Conservation (phyloP, 2,888 invertebrate genomes). For the Eilema sororculum region DNA sequence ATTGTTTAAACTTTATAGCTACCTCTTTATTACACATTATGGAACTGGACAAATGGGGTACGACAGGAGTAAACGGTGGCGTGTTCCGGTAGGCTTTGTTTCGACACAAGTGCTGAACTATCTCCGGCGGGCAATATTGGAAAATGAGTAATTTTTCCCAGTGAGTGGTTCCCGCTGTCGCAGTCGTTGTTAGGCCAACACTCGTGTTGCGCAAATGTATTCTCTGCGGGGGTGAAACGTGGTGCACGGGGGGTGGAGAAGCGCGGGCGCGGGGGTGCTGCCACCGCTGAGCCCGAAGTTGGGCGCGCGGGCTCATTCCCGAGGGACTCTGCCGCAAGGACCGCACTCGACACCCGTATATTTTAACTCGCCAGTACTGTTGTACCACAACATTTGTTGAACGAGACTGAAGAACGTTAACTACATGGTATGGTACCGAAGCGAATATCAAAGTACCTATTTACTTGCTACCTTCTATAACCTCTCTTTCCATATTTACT, state of each 20-base stretch:
- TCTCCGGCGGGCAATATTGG: conserved; percentile 57
- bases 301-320: conserved; percentile 85
- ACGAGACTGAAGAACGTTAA: conserved; percentile 19
- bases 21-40: conserved; percentile 59
- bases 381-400: conserved; percentile 15
- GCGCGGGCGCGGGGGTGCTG: conserved; percentile 56
- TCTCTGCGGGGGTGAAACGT: conserved; percentile 78
- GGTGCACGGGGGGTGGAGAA: conserved; percentile 53
- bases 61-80: conserved; percentile 43
- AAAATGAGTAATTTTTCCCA: conserved; percentile 83
- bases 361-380: conserved; percentile 37
- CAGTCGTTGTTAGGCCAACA: conserved; percentile 83
- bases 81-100: conserved; percentile 60
- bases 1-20: conserved; percentile 71
- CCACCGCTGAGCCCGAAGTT: conserved; percentile 84
- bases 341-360: conserved; percentile 67
- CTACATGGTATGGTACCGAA: not conserved
- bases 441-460: too few species aligned
- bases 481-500: too few species aligned
- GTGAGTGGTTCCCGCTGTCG: conserved; percentile 77
- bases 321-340: conserved; percentile 75
- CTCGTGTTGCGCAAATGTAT: conserved; percentile 87
- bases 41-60: conserved; percentile 46
- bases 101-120: conserved; percentile 54
- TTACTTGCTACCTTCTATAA: not conserved